Base-by-base conservation (phyloP, 1,140 invertebrate genomes). In the Platyscapa corneri region DNA sequence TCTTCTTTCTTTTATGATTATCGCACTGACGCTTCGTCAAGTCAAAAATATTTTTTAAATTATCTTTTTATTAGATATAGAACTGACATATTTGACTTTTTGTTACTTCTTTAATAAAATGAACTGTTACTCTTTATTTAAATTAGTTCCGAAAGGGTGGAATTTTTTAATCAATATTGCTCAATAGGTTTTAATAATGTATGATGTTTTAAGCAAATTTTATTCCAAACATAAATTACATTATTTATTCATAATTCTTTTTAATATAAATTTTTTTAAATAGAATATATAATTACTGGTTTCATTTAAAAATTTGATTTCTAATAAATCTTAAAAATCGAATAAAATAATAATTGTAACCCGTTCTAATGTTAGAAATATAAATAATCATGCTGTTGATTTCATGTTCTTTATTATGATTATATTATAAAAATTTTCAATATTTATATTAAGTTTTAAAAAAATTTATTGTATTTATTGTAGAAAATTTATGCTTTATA, bases 11-110 rank as follows among this genome's bases (percentile, higher is more conserved):
- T 70, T 86, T 82, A 83, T 60, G 80, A 86, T 86, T 78, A 78
- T 82, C 65, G 64, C 34, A 67, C 56, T 39, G 70, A 6, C 75
- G 79, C 56, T 81, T 82, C 78, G 64, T 82, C 79, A 78, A 82
- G 85, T 86, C 80, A 65, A 82, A 86, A 82, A 86, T 86, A 82
- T 83, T 86, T 86, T 86, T 82, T 75, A 67, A 85, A 81, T 85
- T 49, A 67, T 85, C 79, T 82, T 85, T 85, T 82, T 76, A 81
- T 80, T 81, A 56, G 83, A 42, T 75, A 70, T 46, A 34, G 39
- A n/a, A 20, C 39, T 72, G 39, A 67, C 34, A 74, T 79, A 84
- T 79, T 84, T 77, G 75, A 84, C 82, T 77, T 84, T 82, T 78
- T 78, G 27, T 77, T 84, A 67, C 60, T 27, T 56, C 46, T 56